Conservation (phyloP, 2,888 invertebrate species). For the Campoplex capitator region DNA sequence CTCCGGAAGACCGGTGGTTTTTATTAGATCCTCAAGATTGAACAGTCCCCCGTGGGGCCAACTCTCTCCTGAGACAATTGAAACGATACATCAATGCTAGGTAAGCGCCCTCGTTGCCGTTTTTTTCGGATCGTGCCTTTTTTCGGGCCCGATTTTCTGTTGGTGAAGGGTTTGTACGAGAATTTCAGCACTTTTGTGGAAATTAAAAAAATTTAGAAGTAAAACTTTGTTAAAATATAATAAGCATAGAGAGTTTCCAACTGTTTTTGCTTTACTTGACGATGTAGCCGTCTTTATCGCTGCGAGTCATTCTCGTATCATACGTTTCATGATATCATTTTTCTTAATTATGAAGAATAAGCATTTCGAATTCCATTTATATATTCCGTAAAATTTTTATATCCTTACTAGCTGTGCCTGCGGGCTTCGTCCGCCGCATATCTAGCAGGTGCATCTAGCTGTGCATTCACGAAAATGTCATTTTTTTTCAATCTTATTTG, state of each 20-base stretch:
- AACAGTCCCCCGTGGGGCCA: slow-evolving; percentile 54
- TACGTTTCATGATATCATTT: background rate
- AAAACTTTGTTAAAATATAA: slow-evolving; percentile 10
- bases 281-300: background rate
- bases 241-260: background rate
- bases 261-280: background rate
- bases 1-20: slow-evolving; percentile 68
- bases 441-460: no score
- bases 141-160: background rate
- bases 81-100: slow-evolving; percentile 75
- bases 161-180: background rate
- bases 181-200: background rate
- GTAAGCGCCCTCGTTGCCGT: slow-evolving; percentile 33
- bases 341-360: background rate
- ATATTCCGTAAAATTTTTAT: no score
- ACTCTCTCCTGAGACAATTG: slow-evolving; percentile 73
- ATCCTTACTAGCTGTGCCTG: no score
- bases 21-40: slow-evolving; percentile 71
- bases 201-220: slow-evolving; percentile 24
- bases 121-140: slow-evolving; percentile 15
- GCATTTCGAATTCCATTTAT: background rate
- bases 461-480: no score
- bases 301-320: background rate
- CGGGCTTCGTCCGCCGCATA: no score
- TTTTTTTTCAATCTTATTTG: no score